Evolutionary conservation across 2,113 vertebrate species (phyloP).

Genomic region (Nestor notabilis): DNA sequence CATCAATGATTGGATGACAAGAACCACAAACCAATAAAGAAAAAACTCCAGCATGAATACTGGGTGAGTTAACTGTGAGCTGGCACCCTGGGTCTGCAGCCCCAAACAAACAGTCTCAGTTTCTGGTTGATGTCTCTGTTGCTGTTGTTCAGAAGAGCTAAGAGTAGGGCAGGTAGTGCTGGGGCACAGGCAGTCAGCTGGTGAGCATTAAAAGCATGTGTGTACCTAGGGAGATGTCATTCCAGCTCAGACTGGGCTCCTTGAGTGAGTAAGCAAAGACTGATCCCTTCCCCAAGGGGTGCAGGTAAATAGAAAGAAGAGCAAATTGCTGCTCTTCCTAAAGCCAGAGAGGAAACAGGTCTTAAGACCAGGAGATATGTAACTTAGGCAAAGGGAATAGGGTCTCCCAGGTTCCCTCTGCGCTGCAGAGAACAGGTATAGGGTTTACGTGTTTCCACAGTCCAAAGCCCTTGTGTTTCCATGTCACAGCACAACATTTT

Average conservation of each 20-base stretch:
- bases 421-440: background rate
- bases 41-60: background rate
- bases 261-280: background rate
- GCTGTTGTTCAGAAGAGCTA: background rate
- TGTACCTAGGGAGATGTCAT: background rate
- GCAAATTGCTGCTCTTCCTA: background rate
- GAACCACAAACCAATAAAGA: background rate
- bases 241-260: background rate
- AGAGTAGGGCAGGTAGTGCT: background rate
- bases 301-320: background rate
- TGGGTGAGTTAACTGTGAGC: fast-evolving
- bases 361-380: background rate
- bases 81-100: background rate
- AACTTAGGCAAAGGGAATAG: background rate
- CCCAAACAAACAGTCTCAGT: background rate
- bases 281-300: background rate
- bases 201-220: background rate
- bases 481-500: background rate
- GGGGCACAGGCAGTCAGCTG: background rate
- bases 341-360: background rate
- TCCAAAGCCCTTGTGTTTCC: background rate
- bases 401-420: background rate
- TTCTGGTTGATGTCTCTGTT: background rate
- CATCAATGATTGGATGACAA: background rate
- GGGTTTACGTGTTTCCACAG: background rate